These are phyloP conservation scores for Cetoscarus ocellatus DNA, from an alignment of 2,797 vertebrate genomes.

Conservation along the genomic window DNA sequence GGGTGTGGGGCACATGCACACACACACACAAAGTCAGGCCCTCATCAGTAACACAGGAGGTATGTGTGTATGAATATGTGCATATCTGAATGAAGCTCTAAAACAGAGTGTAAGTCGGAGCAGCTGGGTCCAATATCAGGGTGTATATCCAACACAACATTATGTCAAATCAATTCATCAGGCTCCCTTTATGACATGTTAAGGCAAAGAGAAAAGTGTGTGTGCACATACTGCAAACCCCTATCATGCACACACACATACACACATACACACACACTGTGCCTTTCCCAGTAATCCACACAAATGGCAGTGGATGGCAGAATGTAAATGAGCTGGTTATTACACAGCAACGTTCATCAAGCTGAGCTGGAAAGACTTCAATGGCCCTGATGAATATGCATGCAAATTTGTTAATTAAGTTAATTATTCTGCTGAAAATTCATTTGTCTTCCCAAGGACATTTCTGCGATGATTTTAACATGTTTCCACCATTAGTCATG, in stretches of 20 bases:
- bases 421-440: constrained; percentile 99
- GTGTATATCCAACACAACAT: constrained; percentile 66
- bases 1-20: constrained; percentile 48
- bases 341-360: constrained; percentile 99
- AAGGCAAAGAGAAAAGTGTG: constrained; percentile 55
- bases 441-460: constrained; percentile 99
- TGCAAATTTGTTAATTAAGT: constrained; percentile 99
- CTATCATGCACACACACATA: constrained; percentile 36
- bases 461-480: constrained; percentile 99
- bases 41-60: constrained; percentile 57
- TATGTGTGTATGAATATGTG: constrained; percentile 34
- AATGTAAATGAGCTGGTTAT: constrained; percentile 99
- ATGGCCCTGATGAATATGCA: constrained; percentile 99
- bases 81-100: constrained; percentile 15
- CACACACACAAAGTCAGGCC: constrained; percentile 42
- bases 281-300: constrained; percentile 80
- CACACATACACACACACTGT: constrained; percentile 49
- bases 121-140: constrained; percentile 56
- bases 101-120: constrained; percentile 15
- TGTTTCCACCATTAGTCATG: constrained; percentile 99
- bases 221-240: constrained; percentile 53
- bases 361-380: constrained; percentile 99
- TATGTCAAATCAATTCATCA: constrained; percentile 78
- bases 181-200: constrained; percentile 67
- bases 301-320: constrained; percentile 95